Base-by-base conservation (phyloP, 2,888 invertebrate genomes). In the Phasia obesa region DNA sequence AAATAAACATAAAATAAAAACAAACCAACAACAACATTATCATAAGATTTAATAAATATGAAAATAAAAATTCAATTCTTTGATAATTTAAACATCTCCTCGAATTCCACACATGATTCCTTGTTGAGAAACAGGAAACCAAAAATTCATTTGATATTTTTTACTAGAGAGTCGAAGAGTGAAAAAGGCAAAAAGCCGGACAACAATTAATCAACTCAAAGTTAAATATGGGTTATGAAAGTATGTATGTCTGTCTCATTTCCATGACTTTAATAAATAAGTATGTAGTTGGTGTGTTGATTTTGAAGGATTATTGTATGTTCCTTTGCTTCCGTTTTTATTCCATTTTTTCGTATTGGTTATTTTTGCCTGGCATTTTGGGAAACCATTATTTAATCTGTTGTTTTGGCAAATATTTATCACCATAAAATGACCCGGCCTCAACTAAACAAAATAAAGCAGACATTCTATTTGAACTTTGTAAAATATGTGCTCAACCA, bases 331-430 rank as follows among this genome's bases (percentile, higher is more conserved):
- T 35, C 3, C 9, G 9, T 17, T 62, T 17, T 27, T 3, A 5
- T 4, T 2, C 25, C 13, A 19, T 27, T 25, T 47, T 13, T 55
- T 17, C 2, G n/a, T n/a, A n/a, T 51, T 64, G 5, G 42, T 38
- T 55, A n/a, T 51, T 67, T 47, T 69, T 11, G 62, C 25, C 51
- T 64, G 64, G 17, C 59, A 82, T 76, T 82, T 77, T 69, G 25
- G 38, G 64, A 69, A 70, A 31, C 57, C 73, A 82, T 77, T 82
- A 73, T 74, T 57, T 74, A 82, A 78, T 82, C 69, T 78, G 57
- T 70, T 78, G 69, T 78, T 82, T 82, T 70, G 44, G 59, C 51
- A 82, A 78, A 78, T 74, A 78, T 70, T 82, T 82, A 82, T 73
- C 81, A 82, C 62, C 73, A 49, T 64, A 49, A 73, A 62, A 23